Evolutionary conservation across 2,888 invertebrate genomes (phyloP).

Genomic region (Neuroscelio doddi): DNA sequence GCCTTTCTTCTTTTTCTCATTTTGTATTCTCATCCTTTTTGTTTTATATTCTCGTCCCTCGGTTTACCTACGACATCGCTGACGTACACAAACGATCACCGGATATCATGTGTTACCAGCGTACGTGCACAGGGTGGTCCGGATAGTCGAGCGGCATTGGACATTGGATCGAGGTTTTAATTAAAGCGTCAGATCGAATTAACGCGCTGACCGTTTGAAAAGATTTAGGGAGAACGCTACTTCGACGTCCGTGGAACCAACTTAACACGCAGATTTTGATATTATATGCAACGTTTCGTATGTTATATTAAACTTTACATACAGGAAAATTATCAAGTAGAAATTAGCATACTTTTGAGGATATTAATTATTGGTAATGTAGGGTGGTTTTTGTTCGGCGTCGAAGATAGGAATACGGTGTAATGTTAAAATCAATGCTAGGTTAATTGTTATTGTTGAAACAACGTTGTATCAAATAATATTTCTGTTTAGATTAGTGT

Average conservation of each 20-base stretch:
- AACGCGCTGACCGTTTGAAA: conserved; percentile 21
- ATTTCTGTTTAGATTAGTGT: no score
- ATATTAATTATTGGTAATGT: no score
- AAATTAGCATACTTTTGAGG: no score
- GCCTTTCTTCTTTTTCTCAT: conserved; percentile 3
- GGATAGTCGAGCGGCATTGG: conserved; percentile 18
- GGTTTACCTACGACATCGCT: conserved; percentile 26
- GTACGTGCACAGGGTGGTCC: conserved; percentile 34
- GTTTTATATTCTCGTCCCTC: conserved; percentile 4
- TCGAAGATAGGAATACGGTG: no score
- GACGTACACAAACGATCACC: conserved; percentile 48
- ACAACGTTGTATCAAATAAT: no score
- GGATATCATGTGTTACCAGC: conserved; percentile 52
- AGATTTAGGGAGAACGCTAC: conserved; percentile 20
- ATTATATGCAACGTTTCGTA: no score
- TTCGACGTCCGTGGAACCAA: not conserved
- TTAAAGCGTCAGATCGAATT: conserved; percentile 37
- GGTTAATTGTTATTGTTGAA: no score
- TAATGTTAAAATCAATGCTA: no score
- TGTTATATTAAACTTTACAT: no score
- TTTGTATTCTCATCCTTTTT: not conserved
- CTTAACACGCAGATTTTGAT: not conserved
- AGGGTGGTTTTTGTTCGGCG: no score
- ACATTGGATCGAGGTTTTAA: conserved; percentile 35
- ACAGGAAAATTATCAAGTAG: no score